Conservation (phyloP, 2,113 vertebrate species). For the Xiphias gladius region DNA sequence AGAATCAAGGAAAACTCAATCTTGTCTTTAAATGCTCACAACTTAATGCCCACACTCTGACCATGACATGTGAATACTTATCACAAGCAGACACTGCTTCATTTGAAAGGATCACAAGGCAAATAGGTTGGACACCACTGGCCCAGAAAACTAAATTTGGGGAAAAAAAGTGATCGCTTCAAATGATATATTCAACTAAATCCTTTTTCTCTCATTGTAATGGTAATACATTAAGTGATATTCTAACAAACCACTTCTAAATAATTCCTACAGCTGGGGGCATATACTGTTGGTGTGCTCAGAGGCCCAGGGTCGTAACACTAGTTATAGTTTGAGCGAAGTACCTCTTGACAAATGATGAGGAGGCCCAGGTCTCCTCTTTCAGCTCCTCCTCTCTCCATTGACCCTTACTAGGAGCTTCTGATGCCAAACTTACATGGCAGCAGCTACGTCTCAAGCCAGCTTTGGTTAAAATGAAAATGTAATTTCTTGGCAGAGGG, state of each 20-base stretch:
- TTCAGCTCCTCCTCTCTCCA: constrained; percentile 45
- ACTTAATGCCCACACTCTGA: no score
- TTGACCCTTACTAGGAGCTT: constrained; percentile 14
- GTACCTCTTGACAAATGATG: constrained; percentile 50
- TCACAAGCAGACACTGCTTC: not conserved
- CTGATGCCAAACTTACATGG: constrained; percentile 36
- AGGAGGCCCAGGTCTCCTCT: constrained; percentile 27
- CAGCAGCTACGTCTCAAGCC: constrained; percentile 11
- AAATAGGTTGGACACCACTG: not conserved
- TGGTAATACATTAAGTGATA: not conserved
- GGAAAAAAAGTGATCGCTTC: not conserved
- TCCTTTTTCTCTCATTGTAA: not conserved
- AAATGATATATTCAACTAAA: not conserved
- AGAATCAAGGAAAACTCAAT: not conserved
- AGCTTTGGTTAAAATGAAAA: constrained; percentile 41
- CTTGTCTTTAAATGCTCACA: no score
- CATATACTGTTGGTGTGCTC: constrained; percentile 4
- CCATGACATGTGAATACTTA: no score
- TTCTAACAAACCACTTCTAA: not conserved
- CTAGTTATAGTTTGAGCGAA: constrained; percentile 37
- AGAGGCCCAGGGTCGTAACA: constrained; percentile 40
- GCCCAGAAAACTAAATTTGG: not conserved
- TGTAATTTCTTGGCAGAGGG: constrained; percentile 25
- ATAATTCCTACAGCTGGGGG: not conserved
- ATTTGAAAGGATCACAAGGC: not conserved